These are phyloP conservation scores for Blera fallax DNA, from an alignment of 2,888 invertebrate genomes.

Conservation along the genomic window DNA sequence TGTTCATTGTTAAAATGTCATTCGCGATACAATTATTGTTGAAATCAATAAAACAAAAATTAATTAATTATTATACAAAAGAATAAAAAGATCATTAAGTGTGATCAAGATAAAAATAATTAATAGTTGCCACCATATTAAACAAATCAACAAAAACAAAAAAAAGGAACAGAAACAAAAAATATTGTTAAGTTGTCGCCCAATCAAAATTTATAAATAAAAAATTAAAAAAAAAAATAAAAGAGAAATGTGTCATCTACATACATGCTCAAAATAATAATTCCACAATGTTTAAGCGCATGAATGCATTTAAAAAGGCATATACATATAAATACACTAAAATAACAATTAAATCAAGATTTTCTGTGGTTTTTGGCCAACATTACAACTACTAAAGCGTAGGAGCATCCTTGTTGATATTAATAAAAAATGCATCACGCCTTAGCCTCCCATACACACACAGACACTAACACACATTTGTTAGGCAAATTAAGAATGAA, in stretches of 20 bases:
- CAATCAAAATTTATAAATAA: conserved; percentile 20
- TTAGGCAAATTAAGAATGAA: neutral
- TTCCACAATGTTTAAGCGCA: conserved; percentile 4
- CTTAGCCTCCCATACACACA: neutral
- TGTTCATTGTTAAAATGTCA: conserved; percentile 18
- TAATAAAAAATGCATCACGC: neutral
- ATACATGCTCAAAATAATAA: conserved; percentile 7
- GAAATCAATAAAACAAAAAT: conserved; percentile 46
- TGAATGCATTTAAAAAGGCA: conserved; percentile 7
- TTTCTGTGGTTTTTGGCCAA: neutral
- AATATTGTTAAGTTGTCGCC: neutral
- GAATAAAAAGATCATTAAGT: neutral
- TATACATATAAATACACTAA: neutral
- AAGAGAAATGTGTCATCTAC: conserved; percentile 18
- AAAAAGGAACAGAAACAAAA: neutral
- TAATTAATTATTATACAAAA: conserved; percentile 12
- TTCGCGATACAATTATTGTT: conserved; percentile 12
- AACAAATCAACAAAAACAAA: neutral
- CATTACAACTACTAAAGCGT: neutral
- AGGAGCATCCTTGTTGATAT: neutral
- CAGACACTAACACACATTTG: neutral
- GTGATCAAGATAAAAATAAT: conserved; percentile 22
- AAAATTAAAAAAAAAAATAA: neutral
- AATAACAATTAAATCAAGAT: conserved; percentile 1
- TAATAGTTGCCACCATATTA: conserved; percentile 21